These are phyloP conservation scores for Acleris literana DNA, from an alignment of 2,888 invertebrate species.

Conservation along the genomic window DNA sequence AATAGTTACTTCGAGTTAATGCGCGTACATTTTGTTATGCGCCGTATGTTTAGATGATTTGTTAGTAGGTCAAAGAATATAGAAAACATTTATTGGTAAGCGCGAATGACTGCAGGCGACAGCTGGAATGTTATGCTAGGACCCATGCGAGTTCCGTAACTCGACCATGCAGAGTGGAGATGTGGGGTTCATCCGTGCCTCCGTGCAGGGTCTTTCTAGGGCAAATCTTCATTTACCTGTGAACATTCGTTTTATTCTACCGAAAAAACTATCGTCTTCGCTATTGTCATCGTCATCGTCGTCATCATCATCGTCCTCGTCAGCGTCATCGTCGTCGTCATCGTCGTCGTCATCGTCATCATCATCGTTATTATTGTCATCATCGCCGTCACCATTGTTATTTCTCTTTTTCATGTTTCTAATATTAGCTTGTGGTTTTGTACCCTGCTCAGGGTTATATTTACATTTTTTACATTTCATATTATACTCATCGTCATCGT, in stretches of 20 bases:
- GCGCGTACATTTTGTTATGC: slow-evolving; percentile 75
- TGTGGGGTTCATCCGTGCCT: slow-evolving; percentile 65
- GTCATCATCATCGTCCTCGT: slow-evolving; percentile 77
- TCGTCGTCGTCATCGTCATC: slow-evolving; percentile 60
- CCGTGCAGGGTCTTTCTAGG: slow-evolving; percentile 65
- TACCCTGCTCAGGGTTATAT: slow-evolving; percentile 33
- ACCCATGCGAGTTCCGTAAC: slow-evolving; percentile 73
- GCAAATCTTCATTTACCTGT: slow-evolving; percentile 78
- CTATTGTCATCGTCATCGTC: slow-evolving; percentile 72
- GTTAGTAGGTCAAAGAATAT: slow-evolving; percentile 79
- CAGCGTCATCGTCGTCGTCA: slow-evolving; percentile 72
- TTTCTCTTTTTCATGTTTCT: slow-evolving; percentile 56
- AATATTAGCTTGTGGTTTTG: slow-evolving; percentile 56
- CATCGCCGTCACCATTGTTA: slow-evolving; percentile 46
- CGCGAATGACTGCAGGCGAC: slow-evolving; percentile 87
- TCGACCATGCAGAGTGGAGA: slow-evolving; percentile 82
- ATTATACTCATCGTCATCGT: slow-evolving; percentile 59
- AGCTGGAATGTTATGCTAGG: slow-evolving; percentile 71
- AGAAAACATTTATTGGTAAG: slow-evolving; percentile 79
- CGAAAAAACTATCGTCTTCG: slow-evolving; percentile 77
- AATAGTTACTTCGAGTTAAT: slow-evolving; percentile 77
- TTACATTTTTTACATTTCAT: slow-evolving; percentile 43
- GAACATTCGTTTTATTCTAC: slow-evolving; percentile 79
- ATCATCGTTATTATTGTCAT: slow-evolving; percentile 56
- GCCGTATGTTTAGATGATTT: slow-evolving; percentile 75